Evolutionary conservation across 2,797 vertebrate species (phyloP).

Genomic region (Falco rusticolus): DNA sequence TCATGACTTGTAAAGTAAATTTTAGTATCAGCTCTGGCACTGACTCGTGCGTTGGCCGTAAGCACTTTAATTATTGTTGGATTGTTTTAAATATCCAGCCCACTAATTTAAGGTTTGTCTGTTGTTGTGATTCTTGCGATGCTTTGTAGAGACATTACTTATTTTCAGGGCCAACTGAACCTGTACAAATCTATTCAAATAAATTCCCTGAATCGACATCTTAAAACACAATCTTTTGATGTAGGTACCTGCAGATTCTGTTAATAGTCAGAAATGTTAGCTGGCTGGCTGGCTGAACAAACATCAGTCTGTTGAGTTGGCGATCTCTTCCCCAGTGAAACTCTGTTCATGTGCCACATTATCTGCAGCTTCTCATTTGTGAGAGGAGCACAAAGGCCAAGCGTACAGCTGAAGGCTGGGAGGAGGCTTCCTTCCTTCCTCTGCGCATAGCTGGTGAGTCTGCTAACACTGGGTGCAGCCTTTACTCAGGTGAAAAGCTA

Average conservation of each 20-base stretch:
- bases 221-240: neutral
- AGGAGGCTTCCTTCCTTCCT: neutral
- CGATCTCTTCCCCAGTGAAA: neutral
- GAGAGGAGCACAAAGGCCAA: neutral
- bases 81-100: neutral
- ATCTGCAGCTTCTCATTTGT: neutral
- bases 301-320: neutral
- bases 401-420: rapidly evolving
- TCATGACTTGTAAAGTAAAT: neutral
- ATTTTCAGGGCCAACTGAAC: neutral
- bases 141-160: neutral
- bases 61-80: neutral
- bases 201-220: neutral
- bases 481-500: neutral
- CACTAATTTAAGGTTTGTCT: neutral
- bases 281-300: neutral
- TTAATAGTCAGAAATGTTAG: neutral
- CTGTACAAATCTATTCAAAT: neutral
- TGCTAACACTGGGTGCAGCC: neutral
- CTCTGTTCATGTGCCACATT: neutral
- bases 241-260: neutral
- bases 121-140: neutral
- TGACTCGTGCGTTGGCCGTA: neutral
- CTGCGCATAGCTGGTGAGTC: neutral
- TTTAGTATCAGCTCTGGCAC: neutral